These are phyloP conservation scores for Blastobasis adustella DNA, from an alignment of 2,888 invertebrate genomes.

Conservation along the genomic window DNA sequence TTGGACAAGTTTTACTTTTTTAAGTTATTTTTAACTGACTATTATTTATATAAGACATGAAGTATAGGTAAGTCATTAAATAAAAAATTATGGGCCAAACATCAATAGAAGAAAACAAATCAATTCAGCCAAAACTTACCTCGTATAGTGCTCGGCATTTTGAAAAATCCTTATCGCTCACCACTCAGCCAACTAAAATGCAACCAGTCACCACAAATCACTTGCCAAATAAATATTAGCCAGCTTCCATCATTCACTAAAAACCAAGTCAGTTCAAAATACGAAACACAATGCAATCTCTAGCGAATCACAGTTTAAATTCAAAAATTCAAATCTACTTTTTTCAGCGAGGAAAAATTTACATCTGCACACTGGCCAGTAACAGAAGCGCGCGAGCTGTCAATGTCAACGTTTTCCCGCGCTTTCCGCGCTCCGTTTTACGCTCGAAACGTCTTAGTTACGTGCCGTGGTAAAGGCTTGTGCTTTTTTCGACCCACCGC, in stretches of 20 bases:
- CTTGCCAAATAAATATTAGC: constrained; percentile 31
- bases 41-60: too few relatives aligned
- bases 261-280: constrained; percentile 7
- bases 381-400: constrained; percentile 36
- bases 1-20: too few relatives aligned
- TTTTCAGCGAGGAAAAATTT: constrained; percentile 19
- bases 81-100: constrained; percentile 6
- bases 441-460: constrained; percentile 53
- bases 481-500: constrained; percentile 63
- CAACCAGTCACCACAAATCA: constrained; percentile 30
- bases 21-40: too few relatives aligned
- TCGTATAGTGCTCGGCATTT: constrained; percentile 72
- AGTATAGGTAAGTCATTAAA: neutral
- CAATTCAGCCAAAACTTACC: constrained; percentile 39
- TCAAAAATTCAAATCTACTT: neutral
- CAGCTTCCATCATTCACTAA: constrained; percentile 26
- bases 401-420: constrained; percentile 49
- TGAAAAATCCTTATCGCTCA: constrained; percentile 38
- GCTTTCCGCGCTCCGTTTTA: constrained; percentile 26
- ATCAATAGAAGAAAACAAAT: constrained; percentile 4
- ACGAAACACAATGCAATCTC: neutral
- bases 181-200: constrained; percentile 26
- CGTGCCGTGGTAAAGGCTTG: constrained; percentile 49
- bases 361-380: too few relatives aligned
- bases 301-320: neutral